Base-by-base conservation (phyloP, 2,113 vertebrate genomes). In the Rhodinocichla rosea region DNA sequence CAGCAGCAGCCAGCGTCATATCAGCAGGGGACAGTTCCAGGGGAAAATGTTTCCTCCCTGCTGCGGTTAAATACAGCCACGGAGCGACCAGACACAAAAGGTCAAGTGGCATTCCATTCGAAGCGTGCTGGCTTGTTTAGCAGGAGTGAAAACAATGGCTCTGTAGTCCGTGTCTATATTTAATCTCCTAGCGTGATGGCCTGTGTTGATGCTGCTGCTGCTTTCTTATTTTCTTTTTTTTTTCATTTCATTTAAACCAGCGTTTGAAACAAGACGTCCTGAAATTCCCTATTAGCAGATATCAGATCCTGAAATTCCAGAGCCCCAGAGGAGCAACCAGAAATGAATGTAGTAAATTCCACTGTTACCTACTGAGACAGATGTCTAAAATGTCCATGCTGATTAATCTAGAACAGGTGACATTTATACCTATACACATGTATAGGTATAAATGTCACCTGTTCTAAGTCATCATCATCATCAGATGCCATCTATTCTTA, bases 161-260 rank as follows among this genome's bases (percentile, higher is more conserved):
- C 92, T 90, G 90, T 97, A 98, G 97, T 98, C 97, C 96, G 32
- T 44, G 88, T 35, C 98, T 98, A 98, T 98, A 98, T 98, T 98
- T 98, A 98, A 97, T 97, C 83, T 59, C 57, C 93, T 91, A 65
- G 90, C 68, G 67, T 93, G 95, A 92, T 95, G 80, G 91, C 90
- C 91, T 69, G 60, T 52, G 35, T 67, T 60, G 40, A 55, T 76
- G 79, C 35, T 49, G 60, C 59, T 70, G 39, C 64, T 71, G 28
- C 23, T 69, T 27, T 39, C 76, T 40, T 19, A 21, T 74, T 90
- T 68, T 12, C 7, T 40, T 24, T 13, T 20, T 15, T 49, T 42
- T 33, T 64, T 15, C 15, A 73, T 90, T 95, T 89, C 57, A 70
- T 91, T 93, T 84, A 60, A 87, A 79, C 27, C 40, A 81, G 37